Evolutionary conservation across 37 sponge, comb jelly and placozoan genomes (phyloP).

Genomic region (Agelas oroides): DNA sequence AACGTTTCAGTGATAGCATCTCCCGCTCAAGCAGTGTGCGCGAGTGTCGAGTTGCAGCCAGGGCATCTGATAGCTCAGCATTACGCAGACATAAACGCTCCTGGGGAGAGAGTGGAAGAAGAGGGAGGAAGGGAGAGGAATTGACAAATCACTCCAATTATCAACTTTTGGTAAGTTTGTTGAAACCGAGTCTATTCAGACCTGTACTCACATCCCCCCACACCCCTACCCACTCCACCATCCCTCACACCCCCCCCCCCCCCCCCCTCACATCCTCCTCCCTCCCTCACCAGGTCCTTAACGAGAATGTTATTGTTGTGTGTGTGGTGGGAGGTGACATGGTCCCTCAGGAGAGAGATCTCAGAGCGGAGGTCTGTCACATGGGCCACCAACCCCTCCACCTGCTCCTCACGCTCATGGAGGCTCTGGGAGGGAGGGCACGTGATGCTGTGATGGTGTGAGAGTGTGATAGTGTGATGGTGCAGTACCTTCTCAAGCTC

Average conservation of each 20-base stretch:
- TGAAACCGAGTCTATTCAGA: too few relatives aligned
- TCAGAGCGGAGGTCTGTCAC: constrained; percentile 4
- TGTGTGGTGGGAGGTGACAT: neutral
- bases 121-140: neutral
- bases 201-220: too few relatives aligned
- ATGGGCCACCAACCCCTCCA: constrained; percentile 10
- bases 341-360: neutral
- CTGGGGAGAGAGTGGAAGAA: constrained; percentile 14
- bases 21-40: constrained; percentile 35
- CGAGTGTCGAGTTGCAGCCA: constrained; percentile 28
- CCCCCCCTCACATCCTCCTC: too few relatives aligned
- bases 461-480: too few relatives aligned
- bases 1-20: constrained; percentile 12
- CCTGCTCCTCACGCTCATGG: constrained; percentile 1
- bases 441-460: too few relatives aligned
- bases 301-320: neutral
- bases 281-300: constrained; percentile 5
- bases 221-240: too few relatives aligned
- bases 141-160: neutral
- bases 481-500: too few relatives aligned
- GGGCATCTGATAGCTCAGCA: constrained; percentile 26
- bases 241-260: too few relatives aligned
- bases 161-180: too few relatives aligned
- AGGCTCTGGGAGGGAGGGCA: neutral
- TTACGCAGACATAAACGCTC: constrained; percentile 37